These are phyloP conservation scores for Patella caerulea DNA, from an alignment of 2,888 invertebrate species.

Conservation along the genomic window DNA sequence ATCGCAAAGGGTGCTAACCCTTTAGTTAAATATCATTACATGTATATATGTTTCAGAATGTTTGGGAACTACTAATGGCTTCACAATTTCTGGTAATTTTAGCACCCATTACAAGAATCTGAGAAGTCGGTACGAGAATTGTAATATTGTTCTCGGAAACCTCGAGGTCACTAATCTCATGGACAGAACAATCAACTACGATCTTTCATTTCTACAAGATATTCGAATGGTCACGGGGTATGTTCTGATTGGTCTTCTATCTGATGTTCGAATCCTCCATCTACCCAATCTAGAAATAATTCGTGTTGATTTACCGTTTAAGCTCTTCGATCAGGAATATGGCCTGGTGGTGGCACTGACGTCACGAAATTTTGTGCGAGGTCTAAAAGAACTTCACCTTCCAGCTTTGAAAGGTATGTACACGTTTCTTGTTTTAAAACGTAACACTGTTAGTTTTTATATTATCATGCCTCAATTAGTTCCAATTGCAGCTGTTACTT, in stretches of 20 bases:
- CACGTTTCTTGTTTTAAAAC: not conserved
- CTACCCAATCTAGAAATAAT: slow-evolving; percentile 92
- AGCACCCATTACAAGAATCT: slow-evolving; percentile 29
- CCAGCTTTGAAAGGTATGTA: slow-evolving; percentile 47
- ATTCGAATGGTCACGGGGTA: slow-evolving; percentile 94
- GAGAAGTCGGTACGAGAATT: slow-evolving; percentile 86
- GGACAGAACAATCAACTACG: slow-evolving; percentile 77
- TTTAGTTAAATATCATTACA: too few relatives aligned
- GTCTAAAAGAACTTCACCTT: slow-evolving; percentile 44
- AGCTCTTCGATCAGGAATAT: slow-evolving; percentile 73
- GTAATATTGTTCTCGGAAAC: slow-evolving; percentile 97
- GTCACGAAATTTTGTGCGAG: slow-evolving; percentile 78
- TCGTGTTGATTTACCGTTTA: slow-evolving; percentile 90
- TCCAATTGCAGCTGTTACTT: too few relatives aligned
- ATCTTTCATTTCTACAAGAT: slow-evolving; percentile 90
- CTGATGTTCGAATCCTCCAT: slow-evolving; percentile 84
- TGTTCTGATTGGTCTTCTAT: slow-evolving; percentile 83
- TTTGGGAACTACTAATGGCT: slow-evolving; percentile 15
- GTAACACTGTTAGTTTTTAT: too few relatives aligned
- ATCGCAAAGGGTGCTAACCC: too few relatives aligned
- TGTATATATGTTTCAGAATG: slow-evolving; percentile 11
- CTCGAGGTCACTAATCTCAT: slow-evolving; percentile 92
- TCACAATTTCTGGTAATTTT: slow-evolving; percentile 8
- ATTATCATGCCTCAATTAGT: too few relatives aligned
- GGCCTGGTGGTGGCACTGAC: slow-evolving; percentile 43